These are phyloP conservation scores for Pelecanoides urinatrix DNA, from an alignment of 2,113 vertebrate genomes.

Conservation along the genomic window DNA sequence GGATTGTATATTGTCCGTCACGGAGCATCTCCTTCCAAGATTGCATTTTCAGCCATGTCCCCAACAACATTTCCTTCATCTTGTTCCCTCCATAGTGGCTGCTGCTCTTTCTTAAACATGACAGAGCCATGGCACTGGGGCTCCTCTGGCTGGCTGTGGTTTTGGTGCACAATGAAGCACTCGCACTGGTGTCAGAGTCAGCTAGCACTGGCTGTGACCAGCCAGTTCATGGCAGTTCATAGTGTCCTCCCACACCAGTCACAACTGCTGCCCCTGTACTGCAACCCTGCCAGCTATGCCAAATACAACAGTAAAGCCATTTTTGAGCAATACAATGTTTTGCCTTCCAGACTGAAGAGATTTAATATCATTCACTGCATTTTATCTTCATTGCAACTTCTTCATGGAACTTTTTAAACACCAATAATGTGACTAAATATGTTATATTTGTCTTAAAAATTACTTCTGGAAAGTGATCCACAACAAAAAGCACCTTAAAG, in stretches of 20 bases:
- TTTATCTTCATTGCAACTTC: neutral
- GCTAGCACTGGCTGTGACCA: neutral
- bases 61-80: neutral
- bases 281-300: neutral
- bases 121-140: neutral
- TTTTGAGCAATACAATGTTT: neutral
- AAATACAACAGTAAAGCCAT: neutral
- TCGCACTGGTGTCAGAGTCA: neutral
- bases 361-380: neutral
- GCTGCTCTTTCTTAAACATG: neutral
- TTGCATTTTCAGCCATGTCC: neutral
- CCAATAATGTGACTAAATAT: neutral
- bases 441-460: neutral
- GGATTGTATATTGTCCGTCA: accelerated
- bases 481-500: neutral
- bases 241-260: neutral
- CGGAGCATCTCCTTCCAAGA: neutral
- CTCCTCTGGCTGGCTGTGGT: neutral
- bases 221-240: neutral
- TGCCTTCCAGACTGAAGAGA: neutral
- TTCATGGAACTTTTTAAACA: neutral
- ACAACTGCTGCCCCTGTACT: neutral
- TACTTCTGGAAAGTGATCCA: neutral
- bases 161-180: neutral
- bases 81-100: neutral